Evolutionary conservation across 2,888 invertebrate genomes (phyloP).

Genomic region (Gisinianus flammeolus): DNA sequence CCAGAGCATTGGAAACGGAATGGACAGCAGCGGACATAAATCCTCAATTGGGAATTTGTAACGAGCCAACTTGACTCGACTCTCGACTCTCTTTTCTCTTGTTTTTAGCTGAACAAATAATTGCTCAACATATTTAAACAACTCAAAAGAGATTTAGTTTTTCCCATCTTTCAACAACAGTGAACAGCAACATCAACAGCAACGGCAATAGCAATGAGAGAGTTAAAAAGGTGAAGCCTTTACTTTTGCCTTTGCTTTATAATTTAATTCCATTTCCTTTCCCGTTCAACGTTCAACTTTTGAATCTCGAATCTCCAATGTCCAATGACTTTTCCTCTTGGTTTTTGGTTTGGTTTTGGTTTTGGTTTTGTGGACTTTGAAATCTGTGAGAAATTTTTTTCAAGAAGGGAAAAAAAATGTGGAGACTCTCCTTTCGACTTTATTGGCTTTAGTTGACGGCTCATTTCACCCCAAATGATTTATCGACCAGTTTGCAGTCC

Average conservation of each 20-base stretch:
- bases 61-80: not conserved
- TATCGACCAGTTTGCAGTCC: not conserved
- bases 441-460: constrained; percentile 12
- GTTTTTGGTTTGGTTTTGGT: no score
- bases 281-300: not conserved
- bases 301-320: no score
- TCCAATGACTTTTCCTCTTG: no score
- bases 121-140: constrained; percentile 2
- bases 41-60: no score
- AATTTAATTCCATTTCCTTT: not conserved
- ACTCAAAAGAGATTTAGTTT: not conserved
- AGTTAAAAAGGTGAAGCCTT: no score
- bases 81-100: not conserved
- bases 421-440: not conserved
- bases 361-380: not conserved
- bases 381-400: not conserved
- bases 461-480: constrained; percentile 13
- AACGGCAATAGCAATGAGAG: no score
- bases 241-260: not conserved
- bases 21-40: not conserved
- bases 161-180: not conserved
- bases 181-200: no score
- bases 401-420: not conserved
- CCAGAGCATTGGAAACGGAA: not conserved
- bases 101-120: constrained; percentile 4